Conservation (phyloP, 2,888 invertebrate genomes). For the Linnaemya vulpina region DNA sequence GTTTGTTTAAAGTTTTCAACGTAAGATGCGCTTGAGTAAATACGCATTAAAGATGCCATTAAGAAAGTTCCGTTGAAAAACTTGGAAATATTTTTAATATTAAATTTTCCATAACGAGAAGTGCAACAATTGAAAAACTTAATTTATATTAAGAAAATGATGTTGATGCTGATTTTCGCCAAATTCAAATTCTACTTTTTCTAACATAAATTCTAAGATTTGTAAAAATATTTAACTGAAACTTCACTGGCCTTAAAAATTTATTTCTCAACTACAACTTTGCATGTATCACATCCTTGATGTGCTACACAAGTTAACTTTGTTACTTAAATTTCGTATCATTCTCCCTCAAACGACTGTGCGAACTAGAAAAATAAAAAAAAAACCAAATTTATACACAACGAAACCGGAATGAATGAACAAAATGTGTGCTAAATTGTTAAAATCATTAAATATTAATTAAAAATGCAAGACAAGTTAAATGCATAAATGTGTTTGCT, state of each 20-base stretch:
- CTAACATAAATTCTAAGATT: neutral
- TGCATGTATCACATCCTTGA: neutral
- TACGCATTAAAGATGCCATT: neutral
- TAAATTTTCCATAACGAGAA: neutral
- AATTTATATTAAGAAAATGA: neutral
- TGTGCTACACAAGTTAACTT: neutral
- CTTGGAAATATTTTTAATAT: neutral
- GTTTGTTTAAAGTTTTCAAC: neutral
- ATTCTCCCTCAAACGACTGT: neutral
- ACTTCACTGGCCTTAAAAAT: too few species aligned
- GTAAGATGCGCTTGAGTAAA: slow-evolving; percentile 18
- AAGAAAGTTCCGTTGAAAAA: neutral
- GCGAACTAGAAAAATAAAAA: neutral
- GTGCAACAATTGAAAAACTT: neutral
- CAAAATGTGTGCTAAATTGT: slow-evolving; percentile 73
- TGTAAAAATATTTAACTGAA: neutral
- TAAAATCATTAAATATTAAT: slow-evolving; percentile 75
- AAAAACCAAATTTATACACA: neutral
- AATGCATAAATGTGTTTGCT: slow-evolving; percentile 51
- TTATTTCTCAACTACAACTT: neutral
- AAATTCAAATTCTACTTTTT: neutral
- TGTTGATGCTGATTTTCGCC: neutral
- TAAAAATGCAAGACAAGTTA: slow-evolving; percentile 72
- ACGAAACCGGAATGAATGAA: slow-evolving; percentile 39
- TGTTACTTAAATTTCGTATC: slow-evolving; percentile 24